Percentiles rank a stretch among this genome's conserved stretches.
Evolutionary conservation across 2,888 invertebrate species (phyloP).

Genomic region (Cheilosia scutellata): DNA sequence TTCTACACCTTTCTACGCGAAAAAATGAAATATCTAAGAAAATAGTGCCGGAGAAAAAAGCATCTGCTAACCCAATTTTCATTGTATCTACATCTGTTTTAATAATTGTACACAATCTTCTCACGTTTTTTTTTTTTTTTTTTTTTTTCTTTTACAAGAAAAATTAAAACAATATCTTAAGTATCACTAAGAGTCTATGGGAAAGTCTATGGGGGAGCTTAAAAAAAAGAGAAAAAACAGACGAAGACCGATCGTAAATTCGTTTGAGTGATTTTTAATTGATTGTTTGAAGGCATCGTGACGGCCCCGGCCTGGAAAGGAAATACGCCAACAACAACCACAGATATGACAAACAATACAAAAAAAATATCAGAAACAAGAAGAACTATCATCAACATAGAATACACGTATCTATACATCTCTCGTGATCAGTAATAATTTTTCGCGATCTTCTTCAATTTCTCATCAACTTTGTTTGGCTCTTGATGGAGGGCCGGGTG

Average conservation of each 20-base stretch:
- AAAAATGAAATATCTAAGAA: constrained; percentile 15
- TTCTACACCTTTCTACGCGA: constrained; percentile 29
- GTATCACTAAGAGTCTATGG: not conserved
- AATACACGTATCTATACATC: constrained; percentile 1
- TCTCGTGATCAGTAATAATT: constrained; percentile 30
- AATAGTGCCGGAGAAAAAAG: constrained; percentile 23
- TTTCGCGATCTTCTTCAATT: constrained; percentile 52
- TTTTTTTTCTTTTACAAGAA: constrained; percentile 11
- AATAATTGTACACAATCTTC: constrained; percentile 55
- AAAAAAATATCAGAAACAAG: constrained; percentile 4
- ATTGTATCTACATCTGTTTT: constrained; percentile 65
- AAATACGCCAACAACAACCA: constrained; percentile 6
- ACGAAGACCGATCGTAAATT: constrained; percentile 40
- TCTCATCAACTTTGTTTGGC: constrained; percentile 26
- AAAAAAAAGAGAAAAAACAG: not conserved
- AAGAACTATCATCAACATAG: constrained; percentile 12
- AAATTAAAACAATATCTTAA: constrained; percentile 16
- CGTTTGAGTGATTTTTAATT: constrained; percentile 68
- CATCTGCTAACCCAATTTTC: constrained; percentile 68
- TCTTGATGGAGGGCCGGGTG: constrained; percentile 38
- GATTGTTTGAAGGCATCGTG: constrained; percentile 47
- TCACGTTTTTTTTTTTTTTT: not conserved
- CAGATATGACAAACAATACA: constrained; percentile 1
- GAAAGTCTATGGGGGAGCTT: too few relatives aligned
- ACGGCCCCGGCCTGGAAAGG: constrained; percentile 11